Percentiles rank a stretch among this genome's conserved stretches.
These are phyloP conservation scores for Neodiprion pinetum DNA, from an alignment of 1,140 invertebrate genomes.

Conservation along the genomic window DNA sequence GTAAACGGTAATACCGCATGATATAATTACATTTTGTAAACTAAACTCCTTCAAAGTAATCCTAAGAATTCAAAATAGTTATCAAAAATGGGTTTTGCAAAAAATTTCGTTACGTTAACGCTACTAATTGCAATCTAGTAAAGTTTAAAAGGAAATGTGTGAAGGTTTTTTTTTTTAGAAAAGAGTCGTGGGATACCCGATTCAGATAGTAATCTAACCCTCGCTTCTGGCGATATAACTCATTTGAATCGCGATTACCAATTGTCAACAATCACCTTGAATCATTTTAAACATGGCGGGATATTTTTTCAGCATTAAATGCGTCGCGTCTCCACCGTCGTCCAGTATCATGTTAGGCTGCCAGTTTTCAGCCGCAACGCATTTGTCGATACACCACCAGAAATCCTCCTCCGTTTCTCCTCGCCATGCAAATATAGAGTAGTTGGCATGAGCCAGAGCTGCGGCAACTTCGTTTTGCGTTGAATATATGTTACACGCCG, in stretches of 20 bases:
- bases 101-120: too few species aligned
- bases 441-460: conserved; percentile 90
- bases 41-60: too few species aligned
- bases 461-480: conserved; percentile 98
- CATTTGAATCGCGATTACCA: neutral
- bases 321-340: conserved; percentile 96
- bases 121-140: too few species aligned
- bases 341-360: conserved; percentile 99
- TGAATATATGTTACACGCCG: conserved; percentile 98
- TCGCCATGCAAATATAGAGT: conserved; percentile 93
- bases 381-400: conserved; percentile 99
- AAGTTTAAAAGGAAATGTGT: too few species aligned
- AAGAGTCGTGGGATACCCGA: too few species aligned
- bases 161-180: too few species aligned
- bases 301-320: conserved; percentile 97
- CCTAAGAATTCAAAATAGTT: too few species aligned
- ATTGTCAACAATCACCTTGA: conserved; percentile 70
- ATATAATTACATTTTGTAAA: too few species aligned
- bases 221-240: too few species aligned
- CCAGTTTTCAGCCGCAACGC: conserved; percentile 91
- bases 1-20: too few species aligned
- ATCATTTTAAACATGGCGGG: conserved; percentile 94
- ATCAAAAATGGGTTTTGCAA: too few species aligned
- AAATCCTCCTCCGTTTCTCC: conserved; percentile 97
- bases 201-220: too few species aligned